phyloP scores from a whole-genome alignment of 2,888 invertebrate genomes.

The Meta bourneti region DNA sequence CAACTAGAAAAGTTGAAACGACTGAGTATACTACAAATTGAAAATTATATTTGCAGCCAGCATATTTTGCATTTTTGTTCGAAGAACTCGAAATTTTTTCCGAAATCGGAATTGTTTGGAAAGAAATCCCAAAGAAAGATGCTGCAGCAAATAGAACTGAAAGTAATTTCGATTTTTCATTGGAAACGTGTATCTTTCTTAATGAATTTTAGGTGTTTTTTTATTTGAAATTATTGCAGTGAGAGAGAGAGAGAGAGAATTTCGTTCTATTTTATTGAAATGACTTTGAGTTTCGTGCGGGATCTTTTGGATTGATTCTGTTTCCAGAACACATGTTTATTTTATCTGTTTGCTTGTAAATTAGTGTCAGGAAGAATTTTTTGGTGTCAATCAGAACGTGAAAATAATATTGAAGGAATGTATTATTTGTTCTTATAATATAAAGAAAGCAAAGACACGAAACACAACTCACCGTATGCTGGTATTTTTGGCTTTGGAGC shows the following conservation, averaged over 20 bases:
- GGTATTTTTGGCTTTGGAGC: conserved; percentile 48
- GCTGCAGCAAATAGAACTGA: not conserved
- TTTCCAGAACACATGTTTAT: too few relatives aligned
- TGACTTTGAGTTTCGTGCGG: too few relatives aligned
- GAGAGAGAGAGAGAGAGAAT: too few relatives aligned
- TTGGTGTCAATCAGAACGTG: not conserved
- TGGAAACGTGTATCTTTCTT: not conserved
- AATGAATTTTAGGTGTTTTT: not conserved
- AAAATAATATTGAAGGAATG: not conserved
- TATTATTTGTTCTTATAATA: not conserved
- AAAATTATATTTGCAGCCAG: not conserved
- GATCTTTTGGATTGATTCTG: too few relatives aligned
- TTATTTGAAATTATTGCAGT: not conserved
- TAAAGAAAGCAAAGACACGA: not conserved
- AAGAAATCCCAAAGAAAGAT: not conserved
- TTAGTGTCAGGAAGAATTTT: not conserved
- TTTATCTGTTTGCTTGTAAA: too few relatives aligned
- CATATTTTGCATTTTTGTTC: not conserved
- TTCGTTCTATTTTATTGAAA: not conserved
- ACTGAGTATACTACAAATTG: too few relatives aligned
- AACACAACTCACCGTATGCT: conserved; percentile 59
- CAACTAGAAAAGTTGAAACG: too few relatives aligned
- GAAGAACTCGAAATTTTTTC: not conserved
- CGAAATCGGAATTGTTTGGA: not conserved
- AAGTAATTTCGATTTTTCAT: not conserved